Evolutionary conservation across 1,140 invertebrate genomes (phyloP), one percentile per base, ranked within the genome.

Genomic region (Capitella teleta): DNA sequence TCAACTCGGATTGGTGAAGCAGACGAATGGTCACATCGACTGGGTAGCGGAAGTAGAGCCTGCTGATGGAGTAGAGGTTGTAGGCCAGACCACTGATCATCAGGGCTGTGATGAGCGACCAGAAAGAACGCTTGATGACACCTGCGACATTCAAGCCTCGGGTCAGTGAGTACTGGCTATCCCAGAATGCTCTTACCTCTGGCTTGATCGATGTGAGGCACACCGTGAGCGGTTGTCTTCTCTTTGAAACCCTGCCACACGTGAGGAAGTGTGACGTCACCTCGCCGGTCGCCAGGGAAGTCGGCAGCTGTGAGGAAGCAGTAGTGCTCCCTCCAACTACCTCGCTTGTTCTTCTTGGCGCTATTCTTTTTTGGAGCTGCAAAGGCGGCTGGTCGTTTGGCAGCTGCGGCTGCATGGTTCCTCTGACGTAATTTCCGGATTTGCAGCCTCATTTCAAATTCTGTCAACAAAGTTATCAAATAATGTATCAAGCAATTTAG

Each of bases 221-320:
- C 47, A 16, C 50, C 50, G 30, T 52, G 50, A 18, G 43, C 26
- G 12, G 50, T 49, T 16, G 50, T 52, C 21, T 49, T 21, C 14
- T 24, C 38, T 25, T 52, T 36, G 12, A 52, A 47, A 14, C 43
- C 41, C 19, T 47, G 19, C 50, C 50, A 52, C 14, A 47, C 28
- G n/a, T n/a, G n/a, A n/a, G n/a, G n/a, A n/a, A n/a, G n/a, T n/a
- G n/a, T n/a, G n/a, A n/a, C n/a, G n/a, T n/a, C n/a, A n/a, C n/a
- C n/a, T n/a, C n/a, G n/a, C n/a, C n/a, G n/a, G n/a, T n/a, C n/a
- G n/a, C n/a, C n/a, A n/a, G n/a, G n/a, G n/a, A n/a, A n/a, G n/a
- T n/a, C n/a, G n/a, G n/a, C n/a, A n/a, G n/a, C n/a, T n/a, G n/a
- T n/a, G n/a, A n/a, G n/a, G n/a, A n/a, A n/a, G n/a, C n/a, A n/a